Evolutionary conservation across 2,888 invertebrate genomes (phyloP).

Genomic region (Parthenolecanium corni): DNA sequence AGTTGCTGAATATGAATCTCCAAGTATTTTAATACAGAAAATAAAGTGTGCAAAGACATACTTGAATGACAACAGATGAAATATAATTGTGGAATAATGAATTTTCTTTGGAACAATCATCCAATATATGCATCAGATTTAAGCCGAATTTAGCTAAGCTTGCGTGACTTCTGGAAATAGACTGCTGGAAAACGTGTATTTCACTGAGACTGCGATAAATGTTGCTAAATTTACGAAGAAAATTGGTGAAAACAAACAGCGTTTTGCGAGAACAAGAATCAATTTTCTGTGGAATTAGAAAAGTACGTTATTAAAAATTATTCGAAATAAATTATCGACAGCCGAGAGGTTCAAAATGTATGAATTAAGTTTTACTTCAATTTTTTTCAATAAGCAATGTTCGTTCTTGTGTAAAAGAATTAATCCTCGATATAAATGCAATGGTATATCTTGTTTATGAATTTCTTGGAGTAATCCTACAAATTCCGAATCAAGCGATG

Average conservation of each 20-base stretch:
- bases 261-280: background rate
- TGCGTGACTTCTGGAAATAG: background rate
- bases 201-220: conserved; percentile 1
- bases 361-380: conserved; percentile 1
- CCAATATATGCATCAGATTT: background rate
- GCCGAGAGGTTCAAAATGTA: too few species aligned
- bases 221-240: background rate
- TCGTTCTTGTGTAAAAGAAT: conserved; percentile 3
- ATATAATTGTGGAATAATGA: background rate
- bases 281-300: background rate
- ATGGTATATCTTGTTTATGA: conserved; percentile 14
- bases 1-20: too few species aligned
- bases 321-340: background rate
- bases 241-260: background rate
- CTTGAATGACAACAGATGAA: conserved; percentile 2
- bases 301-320: background rate
- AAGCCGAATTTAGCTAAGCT: background rate
- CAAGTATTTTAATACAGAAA: too few species aligned
- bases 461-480: conserved; percentile 21
- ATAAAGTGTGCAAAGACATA: background rate
- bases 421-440: conserved; percentile 20
- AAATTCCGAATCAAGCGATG: background rate
- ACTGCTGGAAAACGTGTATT: background rate
- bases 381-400: conserved; percentile 8
- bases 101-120: background rate